These are phyloP conservation scores for Nibea coibor DNA, from an alignment of 2,113 vertebrate genomes.

Conservation along the genomic window DNA sequence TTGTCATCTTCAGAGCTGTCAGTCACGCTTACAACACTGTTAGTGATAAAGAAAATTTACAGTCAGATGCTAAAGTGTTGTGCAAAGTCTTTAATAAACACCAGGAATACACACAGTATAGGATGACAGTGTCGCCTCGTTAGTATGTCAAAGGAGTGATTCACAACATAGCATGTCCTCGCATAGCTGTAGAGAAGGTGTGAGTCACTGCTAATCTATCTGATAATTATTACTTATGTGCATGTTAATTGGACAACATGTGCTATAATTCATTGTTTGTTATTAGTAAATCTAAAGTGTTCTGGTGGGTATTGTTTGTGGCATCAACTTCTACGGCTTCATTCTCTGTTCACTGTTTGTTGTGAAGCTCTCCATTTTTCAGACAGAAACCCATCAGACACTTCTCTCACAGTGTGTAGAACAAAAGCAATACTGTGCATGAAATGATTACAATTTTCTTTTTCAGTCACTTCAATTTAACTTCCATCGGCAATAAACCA, in stretches of 20 bases:
- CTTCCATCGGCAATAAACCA: conserved; percentile 63
- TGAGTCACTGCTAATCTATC: not conserved
- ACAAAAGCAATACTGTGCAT: conserved; percentile 57
- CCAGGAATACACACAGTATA: not conserved
- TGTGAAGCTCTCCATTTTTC: conserved; percentile 45
- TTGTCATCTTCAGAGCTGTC: conserved; percentile 55
- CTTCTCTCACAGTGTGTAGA: conserved; percentile 54
- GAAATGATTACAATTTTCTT: conserved; percentile 59
- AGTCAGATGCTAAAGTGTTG: conserved; percentile 33
- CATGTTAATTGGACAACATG: conserved; percentile 11
- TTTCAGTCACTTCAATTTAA: conserved; percentile 55
- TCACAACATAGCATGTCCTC: conserved; percentile 24
- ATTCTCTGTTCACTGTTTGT: conserved; percentile 1
- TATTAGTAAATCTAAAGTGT: not conserved
- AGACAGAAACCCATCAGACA: conserved; percentile 52
- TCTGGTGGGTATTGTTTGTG: conserved; percentile 14
- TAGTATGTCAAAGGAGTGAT: conserved; percentile 41
- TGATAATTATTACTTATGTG: conserved; percentile 19
- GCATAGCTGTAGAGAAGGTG: not conserved
- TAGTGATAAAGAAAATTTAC: conserved; percentile 34
- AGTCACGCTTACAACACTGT: conserved; percentile 31
- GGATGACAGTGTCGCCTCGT: conserved; percentile 19
- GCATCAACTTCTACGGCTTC: conserved; percentile 12
- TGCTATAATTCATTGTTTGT: too few species aligned
- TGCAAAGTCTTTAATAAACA: conserved; percentile 5